Evolutionary conservation across 2,888 invertebrate genomes (phyloP).

Genomic region (Strigamia crassipes): DNA sequence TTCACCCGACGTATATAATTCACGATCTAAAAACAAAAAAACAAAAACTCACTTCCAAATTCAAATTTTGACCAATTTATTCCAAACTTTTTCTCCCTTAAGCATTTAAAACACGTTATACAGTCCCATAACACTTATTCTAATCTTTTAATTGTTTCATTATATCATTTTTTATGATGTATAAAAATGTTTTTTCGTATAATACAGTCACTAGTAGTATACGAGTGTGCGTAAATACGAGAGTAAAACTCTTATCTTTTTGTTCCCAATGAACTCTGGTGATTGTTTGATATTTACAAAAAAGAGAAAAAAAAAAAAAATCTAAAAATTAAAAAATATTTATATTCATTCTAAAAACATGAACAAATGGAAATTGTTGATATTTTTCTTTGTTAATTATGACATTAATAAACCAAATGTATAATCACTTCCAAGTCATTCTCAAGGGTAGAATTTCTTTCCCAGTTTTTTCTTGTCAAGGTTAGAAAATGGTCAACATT

Average conservation of each 20-base stretch:
- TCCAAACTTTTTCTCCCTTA: no score
- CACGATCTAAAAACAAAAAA: neutral
- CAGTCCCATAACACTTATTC: no score
- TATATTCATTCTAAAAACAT: neutral
- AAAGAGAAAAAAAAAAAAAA: neutral
- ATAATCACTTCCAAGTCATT: slow-evolving; percentile 12
- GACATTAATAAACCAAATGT: slow-evolving; percentile 4
- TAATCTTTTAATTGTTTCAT: neutral
- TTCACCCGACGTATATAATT: neutral
- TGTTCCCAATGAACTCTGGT: neutral
- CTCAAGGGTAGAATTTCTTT: slow-evolving; percentile 2
- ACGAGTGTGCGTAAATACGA: neutral
- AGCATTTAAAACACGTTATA: no score
- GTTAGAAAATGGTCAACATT: neutral
- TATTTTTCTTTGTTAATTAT: neutral
- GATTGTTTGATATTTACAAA: neutral
- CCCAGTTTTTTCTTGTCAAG: neutral
- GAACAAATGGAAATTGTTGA: neutral
- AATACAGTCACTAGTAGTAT: neutral
- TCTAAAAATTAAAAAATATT: no score
- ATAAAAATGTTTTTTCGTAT: neutral
- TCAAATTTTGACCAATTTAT: neutral
- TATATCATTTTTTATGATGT: neutral
- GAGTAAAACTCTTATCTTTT: neutral
- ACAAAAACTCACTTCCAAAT: neutral